Percentiles rank a stretch among this genome's conserved stretches.
phyloP scores from a whole-genome alignment of 2,888 invertebrate genomes.

The Brenthis hecate region DNA sequence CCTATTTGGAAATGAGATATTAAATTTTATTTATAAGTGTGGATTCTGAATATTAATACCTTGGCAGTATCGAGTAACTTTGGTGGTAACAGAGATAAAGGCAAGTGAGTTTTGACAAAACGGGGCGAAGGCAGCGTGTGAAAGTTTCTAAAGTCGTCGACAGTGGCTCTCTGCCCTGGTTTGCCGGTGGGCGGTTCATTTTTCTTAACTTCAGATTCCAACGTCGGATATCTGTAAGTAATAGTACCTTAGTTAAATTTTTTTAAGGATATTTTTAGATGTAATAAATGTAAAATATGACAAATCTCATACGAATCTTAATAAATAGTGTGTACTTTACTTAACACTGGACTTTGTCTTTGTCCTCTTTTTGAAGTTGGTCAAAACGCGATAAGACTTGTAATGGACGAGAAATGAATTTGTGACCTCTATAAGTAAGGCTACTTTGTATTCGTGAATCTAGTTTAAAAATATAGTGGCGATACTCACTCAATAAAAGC shows the following conservation, averaged over 20 bases:
- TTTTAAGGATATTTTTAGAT: background rate
- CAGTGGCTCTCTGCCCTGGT: conserved; percentile 43
- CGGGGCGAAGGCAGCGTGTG: conserved; percentile 68
- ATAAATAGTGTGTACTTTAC: no score
- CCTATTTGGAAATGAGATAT: no score
- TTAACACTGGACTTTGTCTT: no score
- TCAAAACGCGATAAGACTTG: no score
- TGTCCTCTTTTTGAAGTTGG: no score
- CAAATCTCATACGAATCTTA: no score
- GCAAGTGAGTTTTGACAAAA: conserved; percentile 88
- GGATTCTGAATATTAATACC: conserved; percentile 80
- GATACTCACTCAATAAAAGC: conserved; percentile 60
- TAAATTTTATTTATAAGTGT: conserved; percentile 70
- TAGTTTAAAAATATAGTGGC: no score
- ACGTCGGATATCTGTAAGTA: conserved; percentile 50
- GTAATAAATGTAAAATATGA: background rate
- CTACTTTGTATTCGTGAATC: no score
- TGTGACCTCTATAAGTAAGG: no score
- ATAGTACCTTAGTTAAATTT: background rate
- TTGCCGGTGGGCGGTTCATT: conserved; percentile 25
- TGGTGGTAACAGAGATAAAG: conserved; percentile 86
- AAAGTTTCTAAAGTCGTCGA: conserved; percentile 52
- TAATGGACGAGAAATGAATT: no score
- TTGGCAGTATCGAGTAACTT: conserved; percentile 78
- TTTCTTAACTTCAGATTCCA: conserved; percentile 44